Evolutionary conservation across 1,140 invertebrate species (phyloP), one percentile per base, ranked within the genome.

Genomic region (Drosophila takahashii): DNA sequence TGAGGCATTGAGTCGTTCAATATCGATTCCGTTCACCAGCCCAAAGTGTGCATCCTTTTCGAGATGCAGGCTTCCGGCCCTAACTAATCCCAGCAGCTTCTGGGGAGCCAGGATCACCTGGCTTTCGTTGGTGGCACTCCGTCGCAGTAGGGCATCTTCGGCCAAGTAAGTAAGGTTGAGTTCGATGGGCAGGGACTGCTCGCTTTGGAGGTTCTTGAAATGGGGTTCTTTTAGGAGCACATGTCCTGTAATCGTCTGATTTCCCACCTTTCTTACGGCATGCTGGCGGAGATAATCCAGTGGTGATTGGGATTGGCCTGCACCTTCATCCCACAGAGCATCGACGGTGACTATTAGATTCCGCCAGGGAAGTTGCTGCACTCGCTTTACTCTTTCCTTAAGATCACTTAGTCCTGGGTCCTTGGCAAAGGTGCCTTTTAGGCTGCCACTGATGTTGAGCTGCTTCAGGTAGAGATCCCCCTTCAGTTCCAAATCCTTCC

Each of bases 281-380:
- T 86, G 81, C 26, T 53, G 60, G 3, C 73, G 77, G 22, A 92
- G 22, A 65, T 92, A 92, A 1, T 77, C 50, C n/a, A 92, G 34
- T 3, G 59, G 42, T 3, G 45, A 41, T 32, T 44, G 41, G 11
- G 0, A n/a, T 0, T 32, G 22, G 4, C 36, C 42, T 9, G 50
- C 9, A 0, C 3, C 34, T 3, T 22, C 22, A 8, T 48, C 18
- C 90, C 86, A 91, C 1, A 72, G 34, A 0, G 80, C 84, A 75
- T 91, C 79, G 8, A 75, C 81, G 0, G 71, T 76, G 45, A 92
- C 79, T 0, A 62, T 13, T 10, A 91, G 18, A 11, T 79, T 85
- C 9, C 59, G 66, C 83, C 86, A 91, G 4, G 56, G 50, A 26
- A 52, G 69, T 6, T 62, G 52, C 26, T 61, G 58, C 18, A 89